Evolutionary conservation across 2,113 vertebrate species (phyloP), one percentile per base, ranked within the genome.

Genomic region (Engystomops pustulosus): DNA sequence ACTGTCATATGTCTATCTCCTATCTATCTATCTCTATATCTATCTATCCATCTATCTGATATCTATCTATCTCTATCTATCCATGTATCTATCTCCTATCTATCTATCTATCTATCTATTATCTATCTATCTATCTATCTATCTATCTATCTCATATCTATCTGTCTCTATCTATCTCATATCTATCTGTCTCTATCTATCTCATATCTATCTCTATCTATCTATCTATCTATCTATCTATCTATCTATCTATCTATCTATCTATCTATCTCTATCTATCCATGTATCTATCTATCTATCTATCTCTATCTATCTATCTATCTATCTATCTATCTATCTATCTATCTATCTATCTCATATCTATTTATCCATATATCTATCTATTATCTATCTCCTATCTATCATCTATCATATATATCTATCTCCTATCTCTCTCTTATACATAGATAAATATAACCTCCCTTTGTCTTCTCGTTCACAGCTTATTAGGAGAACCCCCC

Each of bases 111-210:
- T 62, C 23, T 62, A 14, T 62, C 10, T 62, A 25, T 58, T 58
- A 25, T 25, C 53, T 58, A 58, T 58, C 53, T 58, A 58, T 58
- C 51, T 58, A 25, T 25, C 53, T 58, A 58, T 58, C 53, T 58
- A 58, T 58, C 51, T 62, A 62, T 62, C 58, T 62, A 62, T 62
- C 53, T 41, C n/a, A n/a, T n/a, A 23, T 71, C 11, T 74, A 75
- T 27, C 23, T 75, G 20, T 51, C 38, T 45, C 7, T 45, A 6
- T 45, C 2, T 45, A 6, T 45, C 5, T 11, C 10, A 11, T 45
- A 23, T 71, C 11, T 74, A 75, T 27, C 23, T 75, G 20, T 51
- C 38, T 45, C 7, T 45, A 6, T 45, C 2, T 45, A 6, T 45
- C 5, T 11, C 10, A 11, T 45, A 6, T 45, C 7, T 45, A 6